These are phyloP conservation scores for Cygnus atratus DNA, from an alignment of 2,113 vertebrate genomes.

Conservation along the genomic window DNA sequence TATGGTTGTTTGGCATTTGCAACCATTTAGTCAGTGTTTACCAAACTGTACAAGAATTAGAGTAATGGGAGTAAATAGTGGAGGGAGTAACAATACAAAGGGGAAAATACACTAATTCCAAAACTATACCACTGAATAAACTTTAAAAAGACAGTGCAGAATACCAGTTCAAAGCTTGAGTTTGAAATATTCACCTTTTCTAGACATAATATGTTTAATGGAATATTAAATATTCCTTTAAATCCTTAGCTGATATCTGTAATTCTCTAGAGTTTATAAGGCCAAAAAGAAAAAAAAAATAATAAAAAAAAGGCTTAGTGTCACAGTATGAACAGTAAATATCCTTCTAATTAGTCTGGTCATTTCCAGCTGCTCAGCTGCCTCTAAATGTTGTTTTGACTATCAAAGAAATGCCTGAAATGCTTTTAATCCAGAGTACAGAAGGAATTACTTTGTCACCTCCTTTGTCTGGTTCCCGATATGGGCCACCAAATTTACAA, in stretches of 20 bases:
- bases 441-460: conserved; percentile 1
- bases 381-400: conserved; percentile 32
- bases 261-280: not conserved
- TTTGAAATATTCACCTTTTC: not conserved
- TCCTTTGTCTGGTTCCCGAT: not conserved
- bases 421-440: not conserved
- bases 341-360: conserved; percentile 21
- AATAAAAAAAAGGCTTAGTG: not conserved
- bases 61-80: not conserved
- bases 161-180: not conserved
- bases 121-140: not conserved
- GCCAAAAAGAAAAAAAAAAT: not conserved
- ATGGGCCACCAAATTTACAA: conserved; percentile 18
- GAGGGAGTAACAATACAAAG: not conserved
- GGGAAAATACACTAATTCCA: not conserved
- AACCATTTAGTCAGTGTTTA: conserved; percentile 20
- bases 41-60: not conserved
- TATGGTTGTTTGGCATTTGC: not conserved
- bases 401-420: conserved; percentile 2
- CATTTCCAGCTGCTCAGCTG: conserved; percentile 27
- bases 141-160: not conserved
- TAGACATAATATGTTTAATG: not conserved
- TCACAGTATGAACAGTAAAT: conserved; percentile 3
- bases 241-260: not conserved
- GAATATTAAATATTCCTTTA: not conserved